phyloP scores from a whole-genome alignment of 2,113 vertebrate species.

The Bettongia penicillata region DNA sequence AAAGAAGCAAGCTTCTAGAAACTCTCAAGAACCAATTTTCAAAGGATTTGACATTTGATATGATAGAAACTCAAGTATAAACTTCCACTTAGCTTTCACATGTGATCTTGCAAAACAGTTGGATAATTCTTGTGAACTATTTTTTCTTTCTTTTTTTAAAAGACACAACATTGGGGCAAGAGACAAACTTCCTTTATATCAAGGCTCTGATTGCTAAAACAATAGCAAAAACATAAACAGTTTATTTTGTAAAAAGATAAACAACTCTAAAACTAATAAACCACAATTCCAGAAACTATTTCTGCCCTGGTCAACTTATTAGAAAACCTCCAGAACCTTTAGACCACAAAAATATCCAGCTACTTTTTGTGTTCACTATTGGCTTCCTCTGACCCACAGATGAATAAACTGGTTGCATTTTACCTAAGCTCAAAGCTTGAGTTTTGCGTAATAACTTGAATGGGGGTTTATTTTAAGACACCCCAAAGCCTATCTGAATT shows the following conservation, averaged over 20 bases:
- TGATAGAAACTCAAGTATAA: conserved; percentile 60
- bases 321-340: conserved; percentile 48
- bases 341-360: conserved; percentile 10
- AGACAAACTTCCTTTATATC: conserved; percentile 45
- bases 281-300: conserved; percentile 32
- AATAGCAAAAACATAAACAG: conserved; percentile 63
- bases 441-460: not conserved
- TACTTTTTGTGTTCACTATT: not conserved
- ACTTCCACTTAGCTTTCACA: conserved; percentile 56
- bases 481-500: not conserved
- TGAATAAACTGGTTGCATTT: conserved; percentile 34
- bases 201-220: conserved; percentile 30
- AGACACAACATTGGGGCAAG: conserved; percentile 52
- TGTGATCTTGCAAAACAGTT: conserved; percentile 59
- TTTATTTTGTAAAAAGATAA: not conserved
- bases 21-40: conserved; percentile 70
- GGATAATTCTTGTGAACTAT: conserved; percentile 26
- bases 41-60: conserved; percentile 76
- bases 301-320: conserved; percentile 36
- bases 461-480: not conserved
- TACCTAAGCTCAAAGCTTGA: conserved; percentile 50
- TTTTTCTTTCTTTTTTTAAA: conserved; percentile 52
- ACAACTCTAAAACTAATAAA: conserved; percentile 50
- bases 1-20: conserved; percentile 73
- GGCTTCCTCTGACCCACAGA: not conserved